Evolutionary conservation across 2,888 invertebrate species (phyloP), one percentile per base, ranked within the genome.

Genomic region (Prosapia bicincta): DNA sequence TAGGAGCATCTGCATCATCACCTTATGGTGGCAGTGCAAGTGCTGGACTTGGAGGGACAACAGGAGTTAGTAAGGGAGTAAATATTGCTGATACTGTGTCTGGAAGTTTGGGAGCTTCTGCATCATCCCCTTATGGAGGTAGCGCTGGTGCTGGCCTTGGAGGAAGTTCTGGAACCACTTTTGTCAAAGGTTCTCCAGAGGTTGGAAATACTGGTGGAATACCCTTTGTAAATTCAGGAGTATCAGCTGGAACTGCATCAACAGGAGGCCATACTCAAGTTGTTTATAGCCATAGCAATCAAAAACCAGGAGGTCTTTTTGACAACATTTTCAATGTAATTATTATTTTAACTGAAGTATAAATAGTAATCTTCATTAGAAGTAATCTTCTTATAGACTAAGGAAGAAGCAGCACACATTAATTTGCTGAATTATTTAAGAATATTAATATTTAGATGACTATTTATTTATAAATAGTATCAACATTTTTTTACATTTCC

Each of bases 271-370:
- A 72, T 20, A 54, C 54, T 20, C 54, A 54, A 20, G 54, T 54
- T 20, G 54, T 54, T 54, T 54, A 54, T 9, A 54, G 20, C 20
- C 3, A 5, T 54, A 54, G 13, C 13, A 38, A 54, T 54, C n/a
- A n/a, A n/a, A 54, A 68, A 54, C 71, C 25, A 13, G 54, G 54
- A 20, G 54, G 43, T 24, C 71, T 67, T 20, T 71, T 70, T 54
- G 74, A 70, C 65, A 66, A 43, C 26, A 75, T 69, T 26, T 70
- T 70, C 66, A 69, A 71, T 25, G 75, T 73, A n/a, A 69, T 68
- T 69, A 25, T 32, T n/a, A n/a, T n/a, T n/a, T n/a, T n/a, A n/a
- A n/a, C n/a, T n/a, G n/a, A n/a, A n/a, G n/a, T n/a, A n/a, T n/a
- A n/a, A n/a, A n/a, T n/a, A n/a, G n/a, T n/a, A n/a, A n/a, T n/a